Evolutionary conservation across 2,797 vertebrate genomes (phyloP).

Genomic region (Vipera latastei): DNA sequence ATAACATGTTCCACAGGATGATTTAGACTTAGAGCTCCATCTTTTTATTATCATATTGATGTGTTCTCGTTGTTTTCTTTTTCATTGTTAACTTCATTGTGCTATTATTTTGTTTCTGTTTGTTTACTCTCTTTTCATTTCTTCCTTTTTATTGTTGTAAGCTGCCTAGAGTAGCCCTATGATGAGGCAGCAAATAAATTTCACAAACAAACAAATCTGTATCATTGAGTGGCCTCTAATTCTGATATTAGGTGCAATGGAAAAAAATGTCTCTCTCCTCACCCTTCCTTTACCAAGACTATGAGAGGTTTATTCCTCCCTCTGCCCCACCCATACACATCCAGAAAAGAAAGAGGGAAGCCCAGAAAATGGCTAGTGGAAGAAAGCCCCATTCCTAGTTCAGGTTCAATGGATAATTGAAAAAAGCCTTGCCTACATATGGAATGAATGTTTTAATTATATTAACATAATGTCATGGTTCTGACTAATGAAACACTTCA

Average conservation of each 20-base stretch:
- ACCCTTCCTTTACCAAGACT: background rate
- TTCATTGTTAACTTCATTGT: no score
- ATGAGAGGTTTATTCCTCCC: background rate
- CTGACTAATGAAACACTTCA: no score
- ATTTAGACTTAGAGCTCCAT: no score
- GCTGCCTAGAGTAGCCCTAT: background rate
- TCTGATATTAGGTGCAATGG: background rate
- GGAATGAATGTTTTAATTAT: background rate
- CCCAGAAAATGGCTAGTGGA: background rate
- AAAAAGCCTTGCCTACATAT: background rate
- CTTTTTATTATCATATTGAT: no score
- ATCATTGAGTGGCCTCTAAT: background rate
- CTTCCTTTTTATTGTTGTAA: background rate
- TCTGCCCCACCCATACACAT: background rate
- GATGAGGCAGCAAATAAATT: background rate
- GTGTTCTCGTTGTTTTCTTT: no score
- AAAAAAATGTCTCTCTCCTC: background rate
- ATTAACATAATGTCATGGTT: background rate
- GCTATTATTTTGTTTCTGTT: no score
- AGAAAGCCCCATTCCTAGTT: background rate
- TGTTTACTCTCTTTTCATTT: background rate
- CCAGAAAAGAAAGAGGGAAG: background rate
- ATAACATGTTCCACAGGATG: no score
- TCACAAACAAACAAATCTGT: background rate
- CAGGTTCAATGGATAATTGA: background rate